These are phyloP conservation scores for Neopelma chrysocephalum DNA, from an alignment of 2,797 vertebrate species.

Conservation along the genomic window DNA sequence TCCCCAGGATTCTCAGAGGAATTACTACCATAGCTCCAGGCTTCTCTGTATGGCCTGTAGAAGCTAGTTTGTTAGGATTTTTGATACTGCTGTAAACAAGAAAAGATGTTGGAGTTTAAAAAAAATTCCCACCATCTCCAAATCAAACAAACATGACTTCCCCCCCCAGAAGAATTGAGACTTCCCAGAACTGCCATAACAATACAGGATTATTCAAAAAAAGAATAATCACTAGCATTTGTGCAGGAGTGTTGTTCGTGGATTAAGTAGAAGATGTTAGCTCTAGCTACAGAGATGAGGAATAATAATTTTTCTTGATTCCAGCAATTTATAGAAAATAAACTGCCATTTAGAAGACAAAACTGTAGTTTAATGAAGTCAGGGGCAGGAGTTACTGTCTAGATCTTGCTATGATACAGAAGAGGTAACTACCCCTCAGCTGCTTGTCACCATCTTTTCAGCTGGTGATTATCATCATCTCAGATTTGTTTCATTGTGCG, in stretches of 20 bases:
- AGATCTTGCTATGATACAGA: background rate
- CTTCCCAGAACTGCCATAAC: background rate
- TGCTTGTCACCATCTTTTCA: slow-evolving; percentile 28
- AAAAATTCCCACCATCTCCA: background rate
- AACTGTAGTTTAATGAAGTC: background rate
- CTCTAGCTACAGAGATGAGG: background rate
- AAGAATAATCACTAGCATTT: background rate
- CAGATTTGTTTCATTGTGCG: background rate
- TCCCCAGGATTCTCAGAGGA: background rate
- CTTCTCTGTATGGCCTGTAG: background rate
- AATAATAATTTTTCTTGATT: background rate
- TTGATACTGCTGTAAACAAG: background rate
- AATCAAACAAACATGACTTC: background rate
- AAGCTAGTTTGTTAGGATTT: background rate
- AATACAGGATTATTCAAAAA: background rate
- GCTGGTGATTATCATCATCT: background rate
- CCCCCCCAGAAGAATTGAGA: background rate
- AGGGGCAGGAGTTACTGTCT: background rate
- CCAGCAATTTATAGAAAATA: background rate
- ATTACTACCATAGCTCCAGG: background rate
- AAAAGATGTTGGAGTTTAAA: background rate
- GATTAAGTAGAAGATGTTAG: background rate
- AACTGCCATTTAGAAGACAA: background rate
- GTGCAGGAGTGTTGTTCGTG: background rate
- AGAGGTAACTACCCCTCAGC: background rate